Conservation (phyloP, 2,113 vertebrate genomes). For the Takifugu bimaculatus region DNA sequence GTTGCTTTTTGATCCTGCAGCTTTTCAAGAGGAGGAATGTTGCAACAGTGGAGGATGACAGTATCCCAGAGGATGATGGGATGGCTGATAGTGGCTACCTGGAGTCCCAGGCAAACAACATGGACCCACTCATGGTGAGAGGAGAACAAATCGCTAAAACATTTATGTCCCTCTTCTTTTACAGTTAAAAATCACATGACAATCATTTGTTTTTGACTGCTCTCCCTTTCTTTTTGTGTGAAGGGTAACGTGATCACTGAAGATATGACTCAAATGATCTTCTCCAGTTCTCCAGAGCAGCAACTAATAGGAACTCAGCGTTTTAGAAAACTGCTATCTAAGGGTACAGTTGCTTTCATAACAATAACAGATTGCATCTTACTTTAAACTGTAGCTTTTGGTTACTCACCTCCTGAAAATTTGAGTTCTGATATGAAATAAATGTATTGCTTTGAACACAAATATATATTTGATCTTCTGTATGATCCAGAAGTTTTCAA, state of each 20-base stretch:
- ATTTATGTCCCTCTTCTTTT: neutral
- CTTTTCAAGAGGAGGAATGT: conserved; percentile 97
- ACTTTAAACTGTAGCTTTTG: too few relatives aligned
- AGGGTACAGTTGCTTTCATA: conserved; percentile 74
- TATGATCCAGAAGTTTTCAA: too few relatives aligned
- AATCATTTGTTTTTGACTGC: conserved; percentile 3
- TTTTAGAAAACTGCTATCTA: conserved; percentile 95
- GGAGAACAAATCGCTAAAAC: neutral
- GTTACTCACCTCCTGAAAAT: too few relatives aligned
- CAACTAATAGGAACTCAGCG: conserved; percentile 97
- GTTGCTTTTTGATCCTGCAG: conserved; percentile 60
- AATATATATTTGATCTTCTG: too few relatives aligned
- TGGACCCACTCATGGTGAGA: conserved; percentile 89
- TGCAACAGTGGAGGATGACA: conserved; percentile 86
- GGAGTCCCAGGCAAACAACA: conserved; percentile 93
- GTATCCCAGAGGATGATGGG: conserved; percentile 86
- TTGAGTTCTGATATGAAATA: too few relatives aligned
- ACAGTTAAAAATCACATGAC: neutral
- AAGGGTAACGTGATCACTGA: conserved; percentile 87
- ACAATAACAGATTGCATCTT: too few relatives aligned
- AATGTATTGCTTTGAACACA: too few relatives aligned
- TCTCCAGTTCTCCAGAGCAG: conserved; percentile 91
- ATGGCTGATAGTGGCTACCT: conserved; percentile 95
- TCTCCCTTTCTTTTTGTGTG: neutral
- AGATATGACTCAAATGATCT: conserved; percentile 99